Base-by-base conservation (phyloP, 1,140 invertebrate species). In the Geopemphigus sp. region DNA sequence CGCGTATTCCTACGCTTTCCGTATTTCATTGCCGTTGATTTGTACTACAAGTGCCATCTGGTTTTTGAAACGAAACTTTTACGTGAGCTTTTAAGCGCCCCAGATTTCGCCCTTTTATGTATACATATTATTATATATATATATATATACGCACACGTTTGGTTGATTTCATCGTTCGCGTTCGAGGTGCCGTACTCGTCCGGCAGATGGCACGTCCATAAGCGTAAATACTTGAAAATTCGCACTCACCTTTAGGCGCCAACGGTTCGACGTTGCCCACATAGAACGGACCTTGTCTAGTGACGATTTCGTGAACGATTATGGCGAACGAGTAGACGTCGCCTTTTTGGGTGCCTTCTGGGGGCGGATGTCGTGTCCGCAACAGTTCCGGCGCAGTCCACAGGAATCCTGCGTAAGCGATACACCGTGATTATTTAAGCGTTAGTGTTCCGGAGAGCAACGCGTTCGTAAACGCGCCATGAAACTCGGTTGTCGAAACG, bases 301-400 rank as follows among this genome's bases (percentile, higher is more conserved):
- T 89, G 24, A 93, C 90, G 81, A 98, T 96, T 87, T 98, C 96
- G 83, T 98, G 95, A 81, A 96, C 90, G 82, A 98, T 96, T 82
- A 98, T 95, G n/a, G 90, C 94, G 84, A 97, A 98, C 29, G 95
- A 96, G 84, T 97, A 98, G 1, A 98, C 92, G 85, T 98, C 96
- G 0, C 92, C 95, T 85, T 95, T 96, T 83, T 95, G 95, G 0
- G 92, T 93, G 1, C 94, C 94, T 84, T 92, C 90, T 0, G 89
- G 88, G 12, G 91, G 90, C 12, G 88, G 87, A 47, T 89, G 86
- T 19, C 91, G 86, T 85, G 93, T 88, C 53, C 93, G 88, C 26
- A 98, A 86, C 3, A 98, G 84, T 85, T 98, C 97, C 0, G 97
- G 97, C 1, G 96, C 91, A 6, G 95, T 97, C 96, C 96, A 98